These are phyloP conservation scores for Cotesia glomerata DNA, from an alignment of 1,140 invertebrate genomes.

Conservation along the genomic window DNA sequence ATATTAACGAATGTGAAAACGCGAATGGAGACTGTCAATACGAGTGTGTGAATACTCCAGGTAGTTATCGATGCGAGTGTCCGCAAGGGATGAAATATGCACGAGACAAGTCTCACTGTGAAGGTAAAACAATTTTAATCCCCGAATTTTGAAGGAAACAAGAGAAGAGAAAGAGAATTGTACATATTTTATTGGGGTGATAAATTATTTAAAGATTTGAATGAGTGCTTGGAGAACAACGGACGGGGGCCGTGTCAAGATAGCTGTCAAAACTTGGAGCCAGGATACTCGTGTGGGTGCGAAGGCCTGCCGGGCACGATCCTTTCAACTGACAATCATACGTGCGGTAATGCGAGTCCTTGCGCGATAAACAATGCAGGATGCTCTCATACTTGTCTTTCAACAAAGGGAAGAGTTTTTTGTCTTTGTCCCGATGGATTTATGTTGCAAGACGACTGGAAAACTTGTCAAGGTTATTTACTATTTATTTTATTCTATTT, in stretches of 20 bases:
- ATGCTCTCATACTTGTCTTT: constrained; percentile 69
- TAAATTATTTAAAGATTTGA: constrained; percentile 61
- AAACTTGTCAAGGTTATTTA: constrained; percentile 63
- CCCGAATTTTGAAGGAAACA: too few species aligned
- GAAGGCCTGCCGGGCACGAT: constrained; percentile 64
- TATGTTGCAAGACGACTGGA: constrained; percentile 66
- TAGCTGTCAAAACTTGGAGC: constrained; percentile 70
- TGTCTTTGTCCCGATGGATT: constrained; percentile 72
- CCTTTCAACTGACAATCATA: constrained; percentile 66
- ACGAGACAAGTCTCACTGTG: constrained; percentile 56
- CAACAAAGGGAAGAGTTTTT: constrained; percentile 69
- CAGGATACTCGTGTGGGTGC: constrained; percentile 72
- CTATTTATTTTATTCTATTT: constrained; percentile 3
- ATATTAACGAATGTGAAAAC: constrained; percentile 81
- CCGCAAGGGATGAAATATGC: constrained; percentile 61
- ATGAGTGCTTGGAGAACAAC: constrained; percentile 69
- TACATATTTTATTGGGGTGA: too few species aligned
- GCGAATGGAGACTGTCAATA: constrained; percentile 75
- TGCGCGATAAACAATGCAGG: constrained; percentile 69
- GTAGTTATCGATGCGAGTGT: constrained; percentile 64
- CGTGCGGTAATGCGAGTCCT: constrained; percentile 67
- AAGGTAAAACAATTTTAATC: constrained; percentile 47
- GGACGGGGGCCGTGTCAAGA: constrained; percentile 75
- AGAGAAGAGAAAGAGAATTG: too few species aligned
- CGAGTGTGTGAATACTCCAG: constrained; percentile 65